Evolutionary conservation across 2,797 vertebrate genomes (phyloP).

Genomic region (Meriones psammophilus): DNA sequence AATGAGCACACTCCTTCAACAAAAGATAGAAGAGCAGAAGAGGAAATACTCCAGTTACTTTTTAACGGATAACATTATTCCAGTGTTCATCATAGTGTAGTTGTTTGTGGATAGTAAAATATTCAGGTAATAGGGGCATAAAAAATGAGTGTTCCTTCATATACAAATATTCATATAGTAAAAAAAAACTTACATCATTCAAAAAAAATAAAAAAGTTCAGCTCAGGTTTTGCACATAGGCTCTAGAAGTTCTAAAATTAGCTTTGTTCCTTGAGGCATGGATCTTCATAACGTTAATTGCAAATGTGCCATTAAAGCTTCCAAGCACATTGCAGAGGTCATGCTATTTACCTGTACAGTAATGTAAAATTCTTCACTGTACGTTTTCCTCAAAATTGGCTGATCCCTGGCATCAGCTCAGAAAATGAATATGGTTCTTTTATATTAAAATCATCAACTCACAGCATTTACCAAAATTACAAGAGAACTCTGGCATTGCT

Average conservation of each 20-base stretch:
- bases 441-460: constrained; percentile 18
- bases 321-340: neutral
- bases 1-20: neutral
- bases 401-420: neutral
- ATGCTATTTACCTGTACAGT: neutral
- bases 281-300: neutral
- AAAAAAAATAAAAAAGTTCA: neutral
- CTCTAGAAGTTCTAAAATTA: neutral
- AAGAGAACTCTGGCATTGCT: neutral
- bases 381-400: neutral
- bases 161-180: neutral
- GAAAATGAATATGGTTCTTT: neutral
- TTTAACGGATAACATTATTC: neutral
- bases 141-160: neutral
- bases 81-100: neutral
- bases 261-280: neutral
- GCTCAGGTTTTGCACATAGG: rapidly evolving
- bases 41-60: neutral
- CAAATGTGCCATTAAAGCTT: neutral
- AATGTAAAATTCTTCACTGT: neutral
- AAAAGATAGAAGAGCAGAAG: neutral
- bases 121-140: neutral
- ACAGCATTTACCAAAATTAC: neutral
- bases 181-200: neutral
- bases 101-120: neutral